These are phyloP conservation scores for Silurus meridionalis DNA, from an alignment of 2,113 vertebrate species.

Conservation along the genomic window DNA sequence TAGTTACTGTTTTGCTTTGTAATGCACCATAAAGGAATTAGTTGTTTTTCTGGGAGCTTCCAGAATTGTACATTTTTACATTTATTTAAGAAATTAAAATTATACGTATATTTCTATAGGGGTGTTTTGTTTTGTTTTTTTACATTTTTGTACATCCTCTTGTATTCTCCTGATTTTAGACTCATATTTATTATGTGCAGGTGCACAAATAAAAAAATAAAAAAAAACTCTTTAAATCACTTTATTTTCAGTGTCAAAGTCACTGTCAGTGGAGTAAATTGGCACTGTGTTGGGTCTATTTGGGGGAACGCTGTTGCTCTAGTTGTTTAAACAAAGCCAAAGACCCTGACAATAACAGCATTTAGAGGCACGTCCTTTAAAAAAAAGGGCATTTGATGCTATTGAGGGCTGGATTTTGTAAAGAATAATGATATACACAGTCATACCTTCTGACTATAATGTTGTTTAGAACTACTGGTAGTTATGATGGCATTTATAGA, in stretches of 20 bases:
- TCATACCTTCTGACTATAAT: background rate
- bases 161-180: background rate
- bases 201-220: background rate
- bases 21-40: too few species aligned
- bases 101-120: too few species aligned
- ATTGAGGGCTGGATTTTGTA: background rate
- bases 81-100: too few species aligned
- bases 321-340: conserved; percentile 20
- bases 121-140: too few species aligned
- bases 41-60: too few species aligned
- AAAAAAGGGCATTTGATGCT: background rate
- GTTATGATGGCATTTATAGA: too few species aligned
- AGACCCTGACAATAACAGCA: background rate
- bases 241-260: conserved; percentile 17
- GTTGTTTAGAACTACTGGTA: too few species aligned
- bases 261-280: conserved; percentile 5
- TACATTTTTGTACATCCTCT: too few species aligned
- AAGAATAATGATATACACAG: background rate
- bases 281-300: background rate
- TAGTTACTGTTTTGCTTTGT: too few species aligned
- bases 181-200: background rate
- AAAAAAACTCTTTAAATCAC: background rate
- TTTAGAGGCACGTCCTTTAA: background rate
- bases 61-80: too few species aligned
- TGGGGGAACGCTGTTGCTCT: background rate